Base-by-base conservation (phyloP, 1,140 invertebrate genomes). In the Atta texana region DNA sequence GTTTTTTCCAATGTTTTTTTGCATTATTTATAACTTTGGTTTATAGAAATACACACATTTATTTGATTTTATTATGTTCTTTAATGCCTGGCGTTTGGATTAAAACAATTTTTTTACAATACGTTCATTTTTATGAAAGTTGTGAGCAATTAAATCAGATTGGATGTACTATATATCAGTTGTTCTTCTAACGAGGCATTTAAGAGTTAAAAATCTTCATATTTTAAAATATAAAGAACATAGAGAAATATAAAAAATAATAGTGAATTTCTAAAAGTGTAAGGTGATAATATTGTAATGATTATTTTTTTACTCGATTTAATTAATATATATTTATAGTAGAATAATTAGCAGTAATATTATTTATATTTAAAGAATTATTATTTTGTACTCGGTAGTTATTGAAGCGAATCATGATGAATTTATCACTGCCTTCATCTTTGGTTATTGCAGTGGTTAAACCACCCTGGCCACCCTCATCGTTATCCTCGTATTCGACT, bases 381-480 rank as follows among this genome's bases (percentile, higher is more conserved):
- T n/a, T 31, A 16, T 7, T 69, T 71, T 74, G 39, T 24, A 34
- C 16, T 31, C 34, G 39, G 18, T 39, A 68, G 53, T 61, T 49
- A 74, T 74, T 31, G 24, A 74, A 34, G n/a, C 49, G n/a, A 84
- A 61, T 51, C 34, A 82, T 28, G 68, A 44, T 24, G 24, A 18
- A 74, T 51, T 72, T 82, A 74, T 82, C 68, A 16, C 7, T 59
- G 18, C 18, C 31, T 82, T 61, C 24, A 82, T 82, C 68, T 61
- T 82, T 21, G 57, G 16, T 72, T 82, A 59, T 39, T 72, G 34
- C 16, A 34, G 61, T n/a, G 34, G 24, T 82, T 82, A 59, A 72
- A 72, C n/a, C n/a, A n/a, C n/a, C n/a, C n/a, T n/a, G n/a, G 55
- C 34, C 53, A 57, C 53, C 34, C 24, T 61, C 39, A 51, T 7